phyloP scores from a whole-genome alignment of 2,797 vertebrate genomes.

The Mormyrops attenuatus region DNA sequence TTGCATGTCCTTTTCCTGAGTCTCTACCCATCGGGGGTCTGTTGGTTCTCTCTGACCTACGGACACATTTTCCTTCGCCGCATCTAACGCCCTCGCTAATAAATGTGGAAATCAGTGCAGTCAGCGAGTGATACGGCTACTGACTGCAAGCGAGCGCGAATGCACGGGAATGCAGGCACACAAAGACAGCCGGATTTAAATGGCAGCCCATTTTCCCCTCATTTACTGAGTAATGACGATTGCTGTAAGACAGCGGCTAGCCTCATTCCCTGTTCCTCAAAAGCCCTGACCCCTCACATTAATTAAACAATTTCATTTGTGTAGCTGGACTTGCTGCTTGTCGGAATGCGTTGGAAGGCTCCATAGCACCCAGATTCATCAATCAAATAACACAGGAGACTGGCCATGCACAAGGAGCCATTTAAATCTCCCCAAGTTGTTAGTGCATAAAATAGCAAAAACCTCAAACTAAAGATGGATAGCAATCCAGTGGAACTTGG shows the following conservation, averaged over 20 bases:
- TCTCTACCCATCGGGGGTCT: neutral
- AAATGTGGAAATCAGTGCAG: slow-evolving; percentile 11
- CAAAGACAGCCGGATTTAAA: slow-evolving; percentile 32
- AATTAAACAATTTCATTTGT: slow-evolving; percentile 44
- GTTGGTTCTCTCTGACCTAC: neutral
- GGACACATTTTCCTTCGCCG: neutral
- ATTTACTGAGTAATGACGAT: slow-evolving; percentile 45
- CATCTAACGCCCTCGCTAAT: neutral
- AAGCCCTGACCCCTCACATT: slow-evolving; percentile 41
- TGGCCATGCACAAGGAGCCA: neutral
- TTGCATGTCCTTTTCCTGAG: neutral
- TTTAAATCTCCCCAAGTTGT: neutral
- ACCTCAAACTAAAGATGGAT: neutral
- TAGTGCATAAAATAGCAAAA: neutral
- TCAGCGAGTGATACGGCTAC: neutral
- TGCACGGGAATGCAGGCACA: neutral
- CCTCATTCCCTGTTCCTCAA: slow-evolving; percentile 44
- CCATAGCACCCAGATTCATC: slow-evolving; percentile 31
- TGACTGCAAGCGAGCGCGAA: neutral
- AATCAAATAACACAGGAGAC: slow-evolving; percentile 15
- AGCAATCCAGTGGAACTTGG: neutral
- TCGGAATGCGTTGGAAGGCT: slow-evolving; percentile 13
- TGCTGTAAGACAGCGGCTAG: slow-evolving; percentile 49
- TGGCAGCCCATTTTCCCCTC: slow-evolving; percentile 41
- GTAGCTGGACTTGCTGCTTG: slow-evolving; percentile 17